Percentiles rank a stretch among this genome's conserved stretches.
Conservation (phyloP, 2,888 invertebrate genomes). For the Yponomeuta sedellus region DNA sequence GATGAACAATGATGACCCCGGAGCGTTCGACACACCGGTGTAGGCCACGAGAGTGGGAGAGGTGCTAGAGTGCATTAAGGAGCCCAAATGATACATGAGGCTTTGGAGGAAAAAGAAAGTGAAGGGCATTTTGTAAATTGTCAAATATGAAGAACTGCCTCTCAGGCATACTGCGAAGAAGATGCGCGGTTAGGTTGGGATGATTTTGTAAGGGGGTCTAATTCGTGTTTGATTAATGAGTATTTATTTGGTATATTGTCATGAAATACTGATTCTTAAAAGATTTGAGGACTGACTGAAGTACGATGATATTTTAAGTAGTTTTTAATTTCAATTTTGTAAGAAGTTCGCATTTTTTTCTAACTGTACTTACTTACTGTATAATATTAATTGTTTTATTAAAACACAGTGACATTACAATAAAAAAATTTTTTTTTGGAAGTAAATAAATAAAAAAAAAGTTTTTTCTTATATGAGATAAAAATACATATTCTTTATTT, state of each 20-base stretch:
- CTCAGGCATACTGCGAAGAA: slow-evolving; percentile 78
- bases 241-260: too few species aligned
- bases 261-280: too few species aligned
- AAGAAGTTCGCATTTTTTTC: too few species aligned
- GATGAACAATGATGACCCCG: slow-evolving; percentile 89
- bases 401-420: too few species aligned
- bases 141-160: slow-evolving; percentile 72
- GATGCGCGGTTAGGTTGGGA: slow-evolving; percentile 88
- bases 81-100: slow-evolving; percentile 86
- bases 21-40: slow-evolving; percentile 87
- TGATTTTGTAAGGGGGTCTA: slow-evolving; percentile 79
- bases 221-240: too few species aligned
- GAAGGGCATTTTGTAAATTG: slow-evolving; percentile 90
- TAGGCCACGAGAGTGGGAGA: slow-evolving; percentile 72
- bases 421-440: not conserved
- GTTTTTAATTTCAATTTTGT: not conserved
- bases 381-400: too few species aligned
- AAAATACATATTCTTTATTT: too few species aligned
- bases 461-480: too few species aligned
- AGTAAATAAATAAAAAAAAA: too few species aligned
- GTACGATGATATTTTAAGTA: slow-evolving; percentile 16
- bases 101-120: slow-evolving; percentile 79
- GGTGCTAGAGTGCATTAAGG: slow-evolving; percentile 79
- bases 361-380: too few species aligned
- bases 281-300: slow-evolving; percentile 10